phyloP scores from a whole-genome alignment of 2,113 vertebrate species.

The Carollia perspicillata region DNA sequence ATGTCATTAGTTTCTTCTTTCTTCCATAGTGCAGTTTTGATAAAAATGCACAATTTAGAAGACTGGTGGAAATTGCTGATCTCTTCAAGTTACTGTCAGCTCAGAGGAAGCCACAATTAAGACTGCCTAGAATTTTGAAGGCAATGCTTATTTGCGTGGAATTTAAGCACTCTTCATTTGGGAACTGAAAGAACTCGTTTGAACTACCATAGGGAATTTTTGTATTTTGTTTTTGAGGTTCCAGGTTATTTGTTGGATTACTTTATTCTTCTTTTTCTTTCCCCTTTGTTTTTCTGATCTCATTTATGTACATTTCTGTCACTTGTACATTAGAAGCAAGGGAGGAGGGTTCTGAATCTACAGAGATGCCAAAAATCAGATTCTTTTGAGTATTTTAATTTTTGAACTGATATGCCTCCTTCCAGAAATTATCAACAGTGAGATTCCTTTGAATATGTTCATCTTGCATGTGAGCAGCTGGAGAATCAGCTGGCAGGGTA shows the following conservation, averaged over 20 bases:
- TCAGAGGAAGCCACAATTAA: slow-evolving; percentile 47
- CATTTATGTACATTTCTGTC: not conserved
- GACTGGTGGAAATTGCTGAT: slow-evolving; percentile 2
- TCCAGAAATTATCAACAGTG: slow-evolving; percentile 13
- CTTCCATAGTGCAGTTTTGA: not conserved
- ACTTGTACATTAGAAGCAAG: not conserved
- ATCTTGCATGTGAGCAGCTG: slow-evolving; percentile 5
- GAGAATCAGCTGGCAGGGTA: slow-evolving; percentile 30
- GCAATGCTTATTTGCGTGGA: slow-evolving; percentile 5
- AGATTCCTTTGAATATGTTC: slow-evolving; percentile 22
- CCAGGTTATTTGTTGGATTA: not conserved
- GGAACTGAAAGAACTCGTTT: slow-evolving; percentile 19
- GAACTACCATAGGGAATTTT: not conserved
- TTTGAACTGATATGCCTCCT: not conserved
- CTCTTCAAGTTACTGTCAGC: slow-evolving; percentile 39
- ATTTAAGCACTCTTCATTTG: slow-evolving; percentile 6
- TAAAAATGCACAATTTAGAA: slow-evolving; percentile 37
- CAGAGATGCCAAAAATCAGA: slow-evolving; percentile 1
- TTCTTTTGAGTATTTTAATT: slow-evolving; percentile 16
- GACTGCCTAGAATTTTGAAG: not conserved
- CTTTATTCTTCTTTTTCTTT: not conserved
- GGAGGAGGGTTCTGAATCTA: not conserved
- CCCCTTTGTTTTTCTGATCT: not conserved
- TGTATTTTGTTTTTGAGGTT: slow-evolving; percentile 13
- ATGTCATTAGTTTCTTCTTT: slow-evolving; percentile 44